phyloP scores from a whole-genome alignment of 2,797 vertebrate genomes.

The Siniperca undulata region DNA sequence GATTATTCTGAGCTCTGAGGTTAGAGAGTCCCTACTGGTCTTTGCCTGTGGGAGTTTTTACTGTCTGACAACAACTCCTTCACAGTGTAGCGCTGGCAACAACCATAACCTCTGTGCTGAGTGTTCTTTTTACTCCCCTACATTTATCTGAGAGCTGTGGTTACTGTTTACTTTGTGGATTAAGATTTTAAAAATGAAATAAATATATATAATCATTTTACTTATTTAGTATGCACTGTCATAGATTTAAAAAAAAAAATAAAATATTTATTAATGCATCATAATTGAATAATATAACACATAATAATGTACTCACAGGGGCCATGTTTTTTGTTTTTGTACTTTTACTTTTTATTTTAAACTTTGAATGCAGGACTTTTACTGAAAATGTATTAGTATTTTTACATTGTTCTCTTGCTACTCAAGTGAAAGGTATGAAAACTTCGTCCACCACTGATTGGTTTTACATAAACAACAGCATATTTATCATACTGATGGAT shows the following conservation, averaged over 20 bases:
- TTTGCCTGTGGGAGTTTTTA: conserved; percentile 5
- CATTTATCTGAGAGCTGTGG: not conserved
- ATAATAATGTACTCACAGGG: not conserved
- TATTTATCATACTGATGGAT: not conserved
- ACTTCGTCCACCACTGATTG: not conserved
- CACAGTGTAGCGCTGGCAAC: not conserved
- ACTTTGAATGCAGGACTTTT: not conserved
- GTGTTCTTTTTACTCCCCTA: not conserved
- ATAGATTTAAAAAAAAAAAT: not conserved
- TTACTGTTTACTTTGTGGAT: not conserved
- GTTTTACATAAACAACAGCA: not conserved
- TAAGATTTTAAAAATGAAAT: not conserved
- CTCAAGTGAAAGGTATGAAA: not conserved
- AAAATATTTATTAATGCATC: not conserved
- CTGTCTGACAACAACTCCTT: conserved; percentile 3
- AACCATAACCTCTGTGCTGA: not conserved
- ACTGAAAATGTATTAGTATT: not conserved
- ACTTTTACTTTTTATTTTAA: not conserved
- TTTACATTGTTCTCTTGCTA: not conserved
- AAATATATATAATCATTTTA: not conserved
- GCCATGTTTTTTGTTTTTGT: not conserved
- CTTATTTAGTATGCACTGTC: not conserved
- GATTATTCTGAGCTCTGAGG: not conserved
- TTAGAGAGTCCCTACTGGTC: not conserved
- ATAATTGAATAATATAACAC: not conserved